Evolutionary conservation across 2,888 invertebrate genomes (phyloP).

Genomic region (Melipona bicolor): DNA sequence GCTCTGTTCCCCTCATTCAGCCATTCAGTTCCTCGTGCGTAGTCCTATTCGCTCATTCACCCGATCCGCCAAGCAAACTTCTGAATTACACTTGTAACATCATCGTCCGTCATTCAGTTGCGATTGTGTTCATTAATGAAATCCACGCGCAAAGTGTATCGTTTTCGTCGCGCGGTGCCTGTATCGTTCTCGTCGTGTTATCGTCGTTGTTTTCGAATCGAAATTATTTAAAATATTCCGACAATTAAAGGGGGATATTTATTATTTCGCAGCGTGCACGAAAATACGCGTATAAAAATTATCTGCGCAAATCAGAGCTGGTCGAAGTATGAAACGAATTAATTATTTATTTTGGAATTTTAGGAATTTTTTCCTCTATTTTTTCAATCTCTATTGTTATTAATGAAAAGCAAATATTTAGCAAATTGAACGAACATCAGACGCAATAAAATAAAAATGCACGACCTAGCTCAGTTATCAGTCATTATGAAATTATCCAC

Average conservation of each 20-base stretch:
- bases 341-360: no score
- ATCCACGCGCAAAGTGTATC: not conserved
- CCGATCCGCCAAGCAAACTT: conserved; percentile 62
- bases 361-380: no score
- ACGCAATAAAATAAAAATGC: no score
- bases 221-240: not conserved
- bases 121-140: conserved; percentile 35
- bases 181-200: not conserved
- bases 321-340: no score
- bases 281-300: not conserved
- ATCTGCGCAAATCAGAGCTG: no score
- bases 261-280: not conserved
- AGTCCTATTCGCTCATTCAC: conserved; percentile 57
- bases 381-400: no score
- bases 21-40: conserved; percentile 15
- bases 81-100: conserved; percentile 55
- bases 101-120: conserved; percentile 25
- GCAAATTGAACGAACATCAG: no score
- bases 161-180: not conserved
- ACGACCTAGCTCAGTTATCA: no score
- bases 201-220: not conserved
- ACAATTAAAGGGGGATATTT: not conserved
- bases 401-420: no score
- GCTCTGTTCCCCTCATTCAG: conserved; percentile 50
- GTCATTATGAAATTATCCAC: no score